Conservation (phyloP, 2,797 vertebrate species). For the Aulostomus chinensis region DNA sequence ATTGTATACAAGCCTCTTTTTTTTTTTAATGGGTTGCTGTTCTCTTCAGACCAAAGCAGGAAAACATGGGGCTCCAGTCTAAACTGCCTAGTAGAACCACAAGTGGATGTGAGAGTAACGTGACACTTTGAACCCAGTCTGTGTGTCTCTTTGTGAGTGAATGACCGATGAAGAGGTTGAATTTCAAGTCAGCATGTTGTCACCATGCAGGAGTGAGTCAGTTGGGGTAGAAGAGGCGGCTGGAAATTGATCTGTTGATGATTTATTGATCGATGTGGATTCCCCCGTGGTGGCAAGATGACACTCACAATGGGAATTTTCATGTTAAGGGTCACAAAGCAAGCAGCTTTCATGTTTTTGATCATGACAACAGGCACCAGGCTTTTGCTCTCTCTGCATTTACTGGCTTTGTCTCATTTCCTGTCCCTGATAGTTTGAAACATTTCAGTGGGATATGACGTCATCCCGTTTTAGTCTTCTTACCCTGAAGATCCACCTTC, state of each 20-base stretch:
- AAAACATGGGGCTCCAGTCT: neutral
- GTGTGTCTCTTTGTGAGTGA: constrained; percentile 7
- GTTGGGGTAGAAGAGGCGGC: neutral
- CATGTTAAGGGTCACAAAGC: neutral
- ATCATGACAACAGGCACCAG: no score
- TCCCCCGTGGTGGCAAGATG: neutral
- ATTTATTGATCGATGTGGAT: constrained; percentile 60
- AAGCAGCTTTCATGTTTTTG: no score
- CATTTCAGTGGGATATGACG: no score
- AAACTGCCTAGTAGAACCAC: no score
- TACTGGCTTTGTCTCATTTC: no score
- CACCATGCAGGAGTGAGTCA: constrained; percentile 50
- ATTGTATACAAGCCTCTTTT: no score
- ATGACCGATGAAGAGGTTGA: constrained; percentile 3
- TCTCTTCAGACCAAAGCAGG: neutral
- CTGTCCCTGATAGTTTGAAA: no score
- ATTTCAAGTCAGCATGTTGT: constrained; percentile 51
- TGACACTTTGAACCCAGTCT: neutral
- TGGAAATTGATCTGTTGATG: constrained; percentile 37
- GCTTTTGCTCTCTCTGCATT: no score
- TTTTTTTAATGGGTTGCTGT: neutral
- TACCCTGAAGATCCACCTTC: no score
- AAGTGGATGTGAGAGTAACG: constrained; percentile 9
- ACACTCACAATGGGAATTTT: constrained; percentile 4
- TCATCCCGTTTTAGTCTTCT: no score